Conservation (phyloP, 2,797 vertebrate species). For the Phoebastria nigripes region DNA sequence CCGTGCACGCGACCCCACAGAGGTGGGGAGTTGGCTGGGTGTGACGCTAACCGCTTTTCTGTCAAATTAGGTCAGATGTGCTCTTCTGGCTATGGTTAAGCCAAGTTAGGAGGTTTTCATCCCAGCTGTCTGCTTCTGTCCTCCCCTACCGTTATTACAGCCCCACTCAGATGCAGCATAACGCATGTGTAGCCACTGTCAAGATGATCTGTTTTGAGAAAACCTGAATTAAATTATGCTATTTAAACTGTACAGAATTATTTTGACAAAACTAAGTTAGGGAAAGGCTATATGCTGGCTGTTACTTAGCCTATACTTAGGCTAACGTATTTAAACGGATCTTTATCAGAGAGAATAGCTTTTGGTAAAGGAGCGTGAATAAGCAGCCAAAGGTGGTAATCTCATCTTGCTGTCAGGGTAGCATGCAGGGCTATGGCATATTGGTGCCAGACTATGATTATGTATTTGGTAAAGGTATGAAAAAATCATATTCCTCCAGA, state of each 20-base stretch:
- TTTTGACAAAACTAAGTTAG: background rate
- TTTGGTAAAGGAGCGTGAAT: background rate
- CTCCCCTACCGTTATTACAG: background rate
- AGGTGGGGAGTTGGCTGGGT: background rate
- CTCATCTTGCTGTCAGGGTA: background rate
- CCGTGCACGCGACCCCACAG: rapidly evolving
- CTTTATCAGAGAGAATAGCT: background rate
- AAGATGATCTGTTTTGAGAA: background rate
- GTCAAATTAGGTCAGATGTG: background rate
- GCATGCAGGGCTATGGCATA: background rate
- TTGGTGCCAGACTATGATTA: background rate
- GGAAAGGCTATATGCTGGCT: background rate
- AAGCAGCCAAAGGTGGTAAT: background rate
- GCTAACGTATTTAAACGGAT: rapidly evolving
- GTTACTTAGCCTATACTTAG: background rate
- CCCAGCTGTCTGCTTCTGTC: background rate
- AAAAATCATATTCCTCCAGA: background rate
- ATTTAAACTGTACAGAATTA: background rate
- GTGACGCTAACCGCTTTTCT: background rate
- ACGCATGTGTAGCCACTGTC: background rate
- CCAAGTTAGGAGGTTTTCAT: background rate
- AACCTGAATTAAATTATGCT: background rate
- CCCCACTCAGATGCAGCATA: background rate
- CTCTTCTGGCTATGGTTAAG: background rate
- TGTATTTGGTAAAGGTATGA: background rate